Evolutionary conservation across 2,888 invertebrate genomes (phyloP).

Genomic region (Leucophenga montana): DNA sequence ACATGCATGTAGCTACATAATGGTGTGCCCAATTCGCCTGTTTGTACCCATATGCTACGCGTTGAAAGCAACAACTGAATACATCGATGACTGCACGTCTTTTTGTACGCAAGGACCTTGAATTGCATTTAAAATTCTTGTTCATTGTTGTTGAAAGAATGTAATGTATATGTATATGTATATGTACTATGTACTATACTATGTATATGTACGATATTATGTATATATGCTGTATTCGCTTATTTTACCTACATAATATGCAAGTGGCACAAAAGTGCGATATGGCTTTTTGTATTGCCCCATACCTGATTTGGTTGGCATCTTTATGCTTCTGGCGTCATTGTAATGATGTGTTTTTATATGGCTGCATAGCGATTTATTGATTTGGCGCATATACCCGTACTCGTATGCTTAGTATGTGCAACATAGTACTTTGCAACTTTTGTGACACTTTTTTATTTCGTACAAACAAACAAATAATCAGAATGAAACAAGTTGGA

Average conservation of each 20-base stretch:
- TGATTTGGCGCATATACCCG: neutral
- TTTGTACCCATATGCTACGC: neutral
- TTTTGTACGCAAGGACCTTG: conserved; percentile 13
- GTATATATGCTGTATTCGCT: neutral
- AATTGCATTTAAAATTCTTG: conserved; percentile 27
- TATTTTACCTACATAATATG: conserved; percentile 9
- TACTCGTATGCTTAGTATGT: neutral
- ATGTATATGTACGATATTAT: neutral
- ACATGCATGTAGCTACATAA: neutral
- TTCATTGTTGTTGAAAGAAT: conserved; percentile 16
- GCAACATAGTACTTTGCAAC: conserved; percentile 14
- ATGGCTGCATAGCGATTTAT: conserved; percentile 24
- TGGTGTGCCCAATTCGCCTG: neutral
- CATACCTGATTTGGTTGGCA: neutral
- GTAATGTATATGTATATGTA: no score
- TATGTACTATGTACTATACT: no score
- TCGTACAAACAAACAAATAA: neutral
- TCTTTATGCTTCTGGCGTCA: neutral
- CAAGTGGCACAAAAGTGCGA: conserved; percentile 18
- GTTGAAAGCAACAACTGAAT: neutral
- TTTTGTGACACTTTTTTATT: conserved; percentile 12
- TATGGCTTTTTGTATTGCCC: conserved; percentile 1
- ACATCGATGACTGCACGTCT: neutral
- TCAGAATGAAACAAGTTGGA: neutral
- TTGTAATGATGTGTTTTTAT: conserved; percentile 14